A percentile compares a stretch with the other conserved stretches of the same genome.
phyloP scores from a whole-genome alignment of 23 tunicate species.

The Diplosoma virens region DNA sequence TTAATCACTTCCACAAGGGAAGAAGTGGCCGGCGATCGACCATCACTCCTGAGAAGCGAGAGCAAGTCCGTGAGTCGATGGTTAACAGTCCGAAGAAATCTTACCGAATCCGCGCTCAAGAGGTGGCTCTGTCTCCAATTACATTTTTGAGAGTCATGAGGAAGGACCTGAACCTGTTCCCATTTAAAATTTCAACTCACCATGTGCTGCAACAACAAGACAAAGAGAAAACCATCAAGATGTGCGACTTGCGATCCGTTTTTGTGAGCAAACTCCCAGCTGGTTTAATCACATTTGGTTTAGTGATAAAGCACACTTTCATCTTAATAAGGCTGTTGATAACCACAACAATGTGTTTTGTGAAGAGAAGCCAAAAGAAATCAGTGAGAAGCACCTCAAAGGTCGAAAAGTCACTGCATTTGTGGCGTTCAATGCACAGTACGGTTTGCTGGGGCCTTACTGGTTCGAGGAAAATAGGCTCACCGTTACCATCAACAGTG shows the following conservation, averaged over 20 bases:
- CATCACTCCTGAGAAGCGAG: conserved; percentile 9
- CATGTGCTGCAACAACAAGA: conserved; percentile 20
- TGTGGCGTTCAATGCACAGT: conserved; percentile 15
- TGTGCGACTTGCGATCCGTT: conserved; percentile 9
- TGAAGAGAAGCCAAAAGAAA: conserved; percentile 7
- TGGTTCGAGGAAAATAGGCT: conserved; percentile 18
- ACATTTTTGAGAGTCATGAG: conserved; percentile 18
- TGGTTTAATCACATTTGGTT: conserved; percentile 13
- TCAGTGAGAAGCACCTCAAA: conserved; percentile 16
- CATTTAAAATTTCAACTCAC: conserved; percentile 20
- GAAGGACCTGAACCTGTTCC: conserved; percentile 17
- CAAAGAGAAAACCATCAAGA: conserved; percentile 8
- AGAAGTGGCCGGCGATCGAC: conserved; percentile 23
- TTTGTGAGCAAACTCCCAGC: conserved; percentile 3
- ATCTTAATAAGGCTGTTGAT: conserved; percentile 14
- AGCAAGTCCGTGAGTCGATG: conserved; percentile 23
- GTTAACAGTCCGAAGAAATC: conserved; percentile 5
- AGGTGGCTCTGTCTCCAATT: conserved; percentile 17
- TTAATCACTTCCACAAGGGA: conserved; percentile 3
- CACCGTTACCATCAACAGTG: conserved; percentile 11
- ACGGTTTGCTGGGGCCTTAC: conserved; percentile 16
- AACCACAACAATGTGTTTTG: conserved; percentile 21
- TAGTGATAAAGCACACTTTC: conserved; percentile 18
- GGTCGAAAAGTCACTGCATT: conserved; percentile 1
- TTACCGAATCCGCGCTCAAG: conserved; percentile 15